These are phyloP conservation scores for Chelon auratus DNA, from an alignment of 2,797 vertebrate genomes.

Conservation along the genomic window DNA sequence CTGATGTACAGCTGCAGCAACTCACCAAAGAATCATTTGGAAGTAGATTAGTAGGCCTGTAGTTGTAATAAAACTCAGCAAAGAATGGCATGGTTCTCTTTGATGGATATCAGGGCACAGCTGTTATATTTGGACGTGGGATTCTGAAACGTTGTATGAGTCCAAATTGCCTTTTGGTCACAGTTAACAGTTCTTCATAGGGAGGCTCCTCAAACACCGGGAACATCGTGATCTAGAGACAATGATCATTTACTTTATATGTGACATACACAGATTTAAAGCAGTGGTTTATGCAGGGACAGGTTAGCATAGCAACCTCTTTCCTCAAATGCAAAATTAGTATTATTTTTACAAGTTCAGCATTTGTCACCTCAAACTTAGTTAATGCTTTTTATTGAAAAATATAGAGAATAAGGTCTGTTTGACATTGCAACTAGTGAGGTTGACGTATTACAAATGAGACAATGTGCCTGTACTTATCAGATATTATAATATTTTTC, in stretches of 20 bases:
- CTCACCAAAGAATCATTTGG: slow-evolving; percentile 29
- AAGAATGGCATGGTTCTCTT: neutral
- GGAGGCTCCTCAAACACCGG: neutral
- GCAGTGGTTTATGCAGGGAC: no score
- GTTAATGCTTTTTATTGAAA: neutral
- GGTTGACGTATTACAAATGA: neutral
- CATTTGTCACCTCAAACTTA: slow-evolving; percentile 2
- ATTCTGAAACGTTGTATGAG: slow-evolving; percentile 11
- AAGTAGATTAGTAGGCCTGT: neutral
- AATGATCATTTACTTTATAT: neutral
- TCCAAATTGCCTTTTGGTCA: neutral
- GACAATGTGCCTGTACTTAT: neutral
- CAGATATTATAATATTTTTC: neutral
- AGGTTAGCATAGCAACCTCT: slow-evolving; percentile 3
- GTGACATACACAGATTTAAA: no score
- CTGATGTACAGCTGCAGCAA: slow-evolving; percentile 44
- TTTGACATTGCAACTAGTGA: neutral
- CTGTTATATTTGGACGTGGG: neutral
- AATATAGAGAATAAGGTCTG: neutral
- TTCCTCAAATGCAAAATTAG: slow-evolving; percentile 2
- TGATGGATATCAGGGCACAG: neutral
- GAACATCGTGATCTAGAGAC: neutral
- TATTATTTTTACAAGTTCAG: neutral
- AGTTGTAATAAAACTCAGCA: slow-evolving; percentile 7
- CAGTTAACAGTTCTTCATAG: slow-evolving; percentile 4